Evolutionary conservation across 2,113 vertebrate genomes (phyloP).

Genomic region (Cranoglanis bouderius): DNA sequence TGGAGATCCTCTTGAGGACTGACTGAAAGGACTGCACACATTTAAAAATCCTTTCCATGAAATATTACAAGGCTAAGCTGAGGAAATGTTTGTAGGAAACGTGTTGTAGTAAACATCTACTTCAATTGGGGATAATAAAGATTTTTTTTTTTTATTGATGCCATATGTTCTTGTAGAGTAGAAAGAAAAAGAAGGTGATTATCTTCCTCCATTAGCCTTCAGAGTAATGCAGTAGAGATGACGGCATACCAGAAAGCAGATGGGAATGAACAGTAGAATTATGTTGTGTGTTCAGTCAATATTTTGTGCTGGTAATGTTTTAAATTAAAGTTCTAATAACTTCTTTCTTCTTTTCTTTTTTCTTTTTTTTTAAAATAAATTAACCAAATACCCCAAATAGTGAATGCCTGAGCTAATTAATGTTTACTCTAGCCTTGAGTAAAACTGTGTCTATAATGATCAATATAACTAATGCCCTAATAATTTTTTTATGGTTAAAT

Average conservation of each 20-base stretch:
- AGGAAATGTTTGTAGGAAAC: neutral
- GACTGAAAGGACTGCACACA: constrained; percentile 12
- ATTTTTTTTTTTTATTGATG: neutral
- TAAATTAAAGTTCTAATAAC: neutral
- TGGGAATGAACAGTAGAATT: neutral
- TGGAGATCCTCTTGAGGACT: constrained; percentile 14
- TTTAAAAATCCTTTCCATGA: neutral
- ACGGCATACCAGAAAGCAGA: constrained; percentile 8
- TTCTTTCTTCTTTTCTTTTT: too few species aligned
- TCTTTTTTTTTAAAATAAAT: neutral
- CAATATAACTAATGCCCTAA: neutral
- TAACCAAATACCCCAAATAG: neutral
- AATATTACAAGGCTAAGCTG: neutral
- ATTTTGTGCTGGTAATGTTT: neutral
- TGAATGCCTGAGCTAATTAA: neutral
- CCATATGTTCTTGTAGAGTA: neutral
- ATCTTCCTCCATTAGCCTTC: neutral
- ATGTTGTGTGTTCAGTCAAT: constrained; percentile 12
- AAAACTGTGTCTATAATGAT: neutral
- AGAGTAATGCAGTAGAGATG: neutral
- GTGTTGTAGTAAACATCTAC: neutral
- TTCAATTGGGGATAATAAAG: neutral
- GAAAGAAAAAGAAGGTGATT: neutral
- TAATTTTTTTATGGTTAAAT: neutral
- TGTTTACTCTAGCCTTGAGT: neutral